Evolutionary conservation across 2,113 vertebrate species (phyloP).

Genomic region (Archilochus colubris): DNA sequence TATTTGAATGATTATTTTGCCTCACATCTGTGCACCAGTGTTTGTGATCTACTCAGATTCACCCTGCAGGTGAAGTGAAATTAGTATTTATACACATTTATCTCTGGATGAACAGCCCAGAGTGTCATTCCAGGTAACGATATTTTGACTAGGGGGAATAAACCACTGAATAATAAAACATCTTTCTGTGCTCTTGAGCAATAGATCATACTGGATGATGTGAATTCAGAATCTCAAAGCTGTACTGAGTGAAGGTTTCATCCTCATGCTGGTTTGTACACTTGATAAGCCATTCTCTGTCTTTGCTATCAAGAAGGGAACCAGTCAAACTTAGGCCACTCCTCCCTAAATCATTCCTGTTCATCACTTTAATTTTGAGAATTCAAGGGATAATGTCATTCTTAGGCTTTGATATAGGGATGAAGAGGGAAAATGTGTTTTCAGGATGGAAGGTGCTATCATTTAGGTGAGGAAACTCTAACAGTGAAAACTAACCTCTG

Average conservation of each 20-base stretch:
- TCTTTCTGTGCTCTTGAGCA: background rate
- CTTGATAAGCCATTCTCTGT: background rate
- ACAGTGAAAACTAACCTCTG: background rate
- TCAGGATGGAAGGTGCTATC: background rate
- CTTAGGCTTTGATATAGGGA: rapidly evolving
- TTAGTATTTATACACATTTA: background rate
- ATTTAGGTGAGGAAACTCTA: background rate
- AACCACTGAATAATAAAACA: background rate
- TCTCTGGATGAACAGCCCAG: background rate
- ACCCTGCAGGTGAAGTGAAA: background rate
- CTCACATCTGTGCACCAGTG: background rate
- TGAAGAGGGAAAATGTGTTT: background rate
- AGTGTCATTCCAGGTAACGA: background rate
- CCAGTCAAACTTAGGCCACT: background rate
- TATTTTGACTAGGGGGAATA: background rate
- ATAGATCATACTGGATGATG: background rate
- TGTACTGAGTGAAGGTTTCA: background rate
- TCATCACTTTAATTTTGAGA: background rate
- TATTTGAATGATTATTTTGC: background rate
- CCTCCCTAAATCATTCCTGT: background rate
- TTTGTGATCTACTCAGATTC: background rate
- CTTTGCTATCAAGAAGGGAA: background rate
- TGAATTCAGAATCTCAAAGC: background rate
- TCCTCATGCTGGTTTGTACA: background rate
- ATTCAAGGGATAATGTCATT: background rate